Evolutionary conservation across 2,113 vertebrate genomes (phyloP), one percentile per base, ranked within the genome.

Genomic region (Leucosticte australis): DNA sequence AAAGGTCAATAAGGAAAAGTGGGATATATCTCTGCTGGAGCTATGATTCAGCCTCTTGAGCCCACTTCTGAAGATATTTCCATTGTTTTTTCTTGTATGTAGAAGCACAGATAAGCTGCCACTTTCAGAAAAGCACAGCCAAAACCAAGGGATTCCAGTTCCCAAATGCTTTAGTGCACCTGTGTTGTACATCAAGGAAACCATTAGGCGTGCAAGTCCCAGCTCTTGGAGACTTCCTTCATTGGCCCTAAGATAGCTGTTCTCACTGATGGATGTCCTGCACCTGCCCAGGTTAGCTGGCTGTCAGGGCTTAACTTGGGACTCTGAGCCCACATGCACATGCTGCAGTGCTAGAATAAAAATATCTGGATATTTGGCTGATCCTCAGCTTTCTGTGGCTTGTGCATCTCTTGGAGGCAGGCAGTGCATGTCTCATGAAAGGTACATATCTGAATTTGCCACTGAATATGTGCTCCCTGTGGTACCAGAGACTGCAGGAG

Each of bases 1-100:
- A 88, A 96, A 98, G 96, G 94, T 96, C 96, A 97, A 85, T 96
- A 96, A 95, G 52, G 83, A 93, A 94, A 96, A 96, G 94, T 90
- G 67, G 89, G 62, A 65, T 73, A 60, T 88, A 44, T 90, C 83
- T 96, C 90, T 96, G 95, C 76, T 90, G 92, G 93, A 95, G 86
- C 83, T 85, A 13, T 77, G 74, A 90, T 86, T 89, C 74, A 94
- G 91, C 70, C 93, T 91, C 88, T 80, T 78, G 87, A 92, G 89
- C 80, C 60, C 60, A 73, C 69, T 97, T 84, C 60, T 84, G 41
- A 76, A 79, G 78, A 73, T 44, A 90, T 81, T 90, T 92, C 76
- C 82, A 70, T 82, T 96, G 89, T 81, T 96, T 95, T 89, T 59
- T 57, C 13, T 64, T 85, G 59, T 37, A 91, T 22, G n/a, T 69